Percentiles rank a stretch among this genome's conserved stretches.
phyloP scores from a whole-genome alignment of 1,140 invertebrate species.

The Drosophila trapezifrons region DNA sequence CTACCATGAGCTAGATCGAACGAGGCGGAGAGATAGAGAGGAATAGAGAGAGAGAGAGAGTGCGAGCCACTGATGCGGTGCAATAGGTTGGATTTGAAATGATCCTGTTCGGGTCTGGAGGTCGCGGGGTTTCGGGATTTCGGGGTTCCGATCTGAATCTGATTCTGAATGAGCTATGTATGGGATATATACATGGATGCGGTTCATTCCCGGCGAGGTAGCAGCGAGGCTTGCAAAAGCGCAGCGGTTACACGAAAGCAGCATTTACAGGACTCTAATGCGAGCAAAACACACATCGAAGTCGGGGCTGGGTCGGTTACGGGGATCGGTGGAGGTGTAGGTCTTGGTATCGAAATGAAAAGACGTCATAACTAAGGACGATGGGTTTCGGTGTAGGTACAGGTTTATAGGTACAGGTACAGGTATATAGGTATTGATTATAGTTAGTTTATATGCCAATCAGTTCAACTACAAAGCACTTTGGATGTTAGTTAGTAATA shows the following conservation, averaged over 20 bases:
- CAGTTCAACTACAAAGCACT: constrained; percentile 73
- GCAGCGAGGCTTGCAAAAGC: constrained; percentile 18
- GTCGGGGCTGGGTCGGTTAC: neutral
- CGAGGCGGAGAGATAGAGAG: neutral
- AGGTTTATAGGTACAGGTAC: neutral
- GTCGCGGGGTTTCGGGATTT: neutral
- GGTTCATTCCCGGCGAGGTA: constrained; percentile 9
- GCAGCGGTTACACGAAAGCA: constrained; percentile 40
- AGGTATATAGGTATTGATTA: constrained; percentile 28
- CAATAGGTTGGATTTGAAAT: constrained; percentile 25
- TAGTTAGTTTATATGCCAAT: constrained; percentile 64
- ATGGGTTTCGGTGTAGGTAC: neutral
- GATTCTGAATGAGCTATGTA: constrained; percentile 4
- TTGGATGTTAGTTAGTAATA: constrained; percentile 51
- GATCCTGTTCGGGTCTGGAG: constrained; percentile 10
- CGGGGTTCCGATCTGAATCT: constrained; percentile 1
- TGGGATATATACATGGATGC: constrained; percentile 38
- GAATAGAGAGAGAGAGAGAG: constrained; percentile 23
- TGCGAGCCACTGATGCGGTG: constrained; percentile 36
- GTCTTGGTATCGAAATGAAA: constrained; percentile 14
- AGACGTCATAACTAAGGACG: constrained; percentile 30
- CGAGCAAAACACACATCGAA: constrained; percentile 22
- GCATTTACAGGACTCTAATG: constrained; percentile 18
- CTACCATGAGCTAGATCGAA: constrained; percentile 32
- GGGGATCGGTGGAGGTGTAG: neutral